phyloP scores from a whole-genome alignment of 2,113 vertebrate species.

The Lethenteron camtschaticum region DNA sequence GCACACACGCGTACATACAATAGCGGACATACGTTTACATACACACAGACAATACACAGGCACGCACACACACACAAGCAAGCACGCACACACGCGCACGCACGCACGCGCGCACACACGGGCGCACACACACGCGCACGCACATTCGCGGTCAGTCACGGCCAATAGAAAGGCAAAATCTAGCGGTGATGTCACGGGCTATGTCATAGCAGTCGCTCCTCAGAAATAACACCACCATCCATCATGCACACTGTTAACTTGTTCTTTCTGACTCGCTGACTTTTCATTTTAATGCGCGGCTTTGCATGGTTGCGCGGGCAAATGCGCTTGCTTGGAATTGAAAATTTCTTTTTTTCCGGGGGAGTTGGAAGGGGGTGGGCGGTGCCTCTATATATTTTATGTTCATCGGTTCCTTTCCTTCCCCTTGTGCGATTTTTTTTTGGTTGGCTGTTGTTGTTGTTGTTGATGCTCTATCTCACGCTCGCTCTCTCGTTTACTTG shows the following conservation, averaged over 20 bases:
- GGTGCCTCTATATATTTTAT: too few species aligned
- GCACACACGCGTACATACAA: neutral
- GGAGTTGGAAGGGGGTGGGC: too few species aligned
- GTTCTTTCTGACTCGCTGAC: constrained; percentile 6
- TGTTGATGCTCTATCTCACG: too few species aligned
- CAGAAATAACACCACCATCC: constrained; percentile 5
- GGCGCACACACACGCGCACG: neutral
- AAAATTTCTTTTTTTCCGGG: neutral
- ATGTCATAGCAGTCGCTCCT: neutral
- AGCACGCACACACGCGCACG: neutral
- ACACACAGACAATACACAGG: neutral
- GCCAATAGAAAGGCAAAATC: neutral
- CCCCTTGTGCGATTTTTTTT: too few species aligned
- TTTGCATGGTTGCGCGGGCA: constrained; percentile 4
- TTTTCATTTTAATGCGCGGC: constrained; percentile 5
- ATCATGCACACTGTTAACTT: constrained; percentile 3
- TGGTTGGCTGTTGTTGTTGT: too few species aligned
- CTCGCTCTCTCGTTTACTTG: too few species aligned
- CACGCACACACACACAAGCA: neutral
- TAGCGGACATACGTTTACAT: neutral
- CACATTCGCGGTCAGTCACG: constrained; percentile 1
- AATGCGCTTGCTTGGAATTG: constrained; percentile 2
- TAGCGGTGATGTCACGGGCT: constrained; percentile 4
- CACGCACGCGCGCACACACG: neutral
- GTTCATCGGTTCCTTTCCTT: too few species aligned